Conservation (phyloP, 2,113 vertebrate species). For the Proterorhinus semilunaris region DNA sequence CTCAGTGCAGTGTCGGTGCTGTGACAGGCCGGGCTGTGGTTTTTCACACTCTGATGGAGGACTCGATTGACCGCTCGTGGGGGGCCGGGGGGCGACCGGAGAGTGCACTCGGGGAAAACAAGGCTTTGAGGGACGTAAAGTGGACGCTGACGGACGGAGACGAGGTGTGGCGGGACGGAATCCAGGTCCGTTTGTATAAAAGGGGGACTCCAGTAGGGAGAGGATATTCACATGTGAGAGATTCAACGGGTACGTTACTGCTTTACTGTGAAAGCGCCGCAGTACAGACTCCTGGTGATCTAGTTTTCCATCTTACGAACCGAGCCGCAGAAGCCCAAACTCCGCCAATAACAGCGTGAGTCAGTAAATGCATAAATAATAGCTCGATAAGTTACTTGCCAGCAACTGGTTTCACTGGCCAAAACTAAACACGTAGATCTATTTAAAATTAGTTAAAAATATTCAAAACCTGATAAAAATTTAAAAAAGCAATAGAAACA, state of each 20-base stretch:
- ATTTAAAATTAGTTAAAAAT: too few species aligned
- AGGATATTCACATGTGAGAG: background rate
- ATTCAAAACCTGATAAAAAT: too few species aligned
- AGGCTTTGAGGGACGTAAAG: conserved; percentile 9
- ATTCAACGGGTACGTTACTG: background rate
- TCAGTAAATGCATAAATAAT: too few species aligned
- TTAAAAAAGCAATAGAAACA: too few species aligned
- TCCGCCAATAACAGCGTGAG: too few species aligned
- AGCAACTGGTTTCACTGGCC: too few species aligned
- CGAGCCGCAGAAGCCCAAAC: too few species aligned
- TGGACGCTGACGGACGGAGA: conserved; percentile 16
- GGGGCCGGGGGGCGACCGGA: conserved; percentile 1
- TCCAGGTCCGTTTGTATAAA: background rate
- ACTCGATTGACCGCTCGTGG: conserved; percentile 36
- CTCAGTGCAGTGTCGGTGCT: conserved; percentile 35
- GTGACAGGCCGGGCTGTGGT: conserved; percentile 22
- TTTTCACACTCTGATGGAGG: conserved; percentile 34
- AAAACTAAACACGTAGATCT: too few species aligned
- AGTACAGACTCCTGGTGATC: too few species aligned
- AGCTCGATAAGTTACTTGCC: too few species aligned
- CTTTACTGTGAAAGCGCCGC: too few species aligned
- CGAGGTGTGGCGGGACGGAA: background rate
- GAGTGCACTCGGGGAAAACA: conserved; percentile 25
- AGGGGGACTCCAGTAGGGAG: background rate
- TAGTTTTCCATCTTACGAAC: too few species aligned